A percentile compares a stretch with the other conserved stretches of the same genome.
These are phyloP conservation scores for Parauchenoglanis punctatus DNA, from an alignment of 2,797 vertebrate genomes.

Conservation along the genomic window DNA sequence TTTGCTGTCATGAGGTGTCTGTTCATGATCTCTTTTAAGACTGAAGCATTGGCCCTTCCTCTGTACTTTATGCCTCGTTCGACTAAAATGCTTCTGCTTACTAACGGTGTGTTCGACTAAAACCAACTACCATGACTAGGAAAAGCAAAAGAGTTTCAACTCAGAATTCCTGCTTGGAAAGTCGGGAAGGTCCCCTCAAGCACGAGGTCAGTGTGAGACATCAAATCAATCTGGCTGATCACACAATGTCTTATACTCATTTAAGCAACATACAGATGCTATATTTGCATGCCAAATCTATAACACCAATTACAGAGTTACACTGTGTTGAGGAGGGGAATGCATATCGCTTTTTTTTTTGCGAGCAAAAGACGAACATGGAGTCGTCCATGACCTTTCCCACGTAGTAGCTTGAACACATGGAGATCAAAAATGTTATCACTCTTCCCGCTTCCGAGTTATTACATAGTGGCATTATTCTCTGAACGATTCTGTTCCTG, in stretches of 20 bases:
- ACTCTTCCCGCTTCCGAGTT: neutral
- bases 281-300: neutral
- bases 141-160: neutral
- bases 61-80: neutral
- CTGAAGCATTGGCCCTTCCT: neutral
- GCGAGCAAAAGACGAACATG: neutral
- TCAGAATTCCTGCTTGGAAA: neutral
- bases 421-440: neutral
- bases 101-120: neutral
- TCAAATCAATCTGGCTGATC: neutral
- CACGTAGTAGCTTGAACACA: neutral
- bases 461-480: neutral
- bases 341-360: neutral
- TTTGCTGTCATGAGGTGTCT: neutral
- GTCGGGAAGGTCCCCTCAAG: neutral
- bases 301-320: neutral
- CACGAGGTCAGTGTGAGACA: neutral
- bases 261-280: neutral
- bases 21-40: slow-evolving; percentile 10
- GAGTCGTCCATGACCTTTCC: neutral
- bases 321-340: neutral
- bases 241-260: neutral
- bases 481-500: neutral
- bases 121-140: neutral
- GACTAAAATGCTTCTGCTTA: neutral